phyloP scores from a whole-genome alignment of 2,797 vertebrate genomes.

The Cuculus canorus region DNA sequence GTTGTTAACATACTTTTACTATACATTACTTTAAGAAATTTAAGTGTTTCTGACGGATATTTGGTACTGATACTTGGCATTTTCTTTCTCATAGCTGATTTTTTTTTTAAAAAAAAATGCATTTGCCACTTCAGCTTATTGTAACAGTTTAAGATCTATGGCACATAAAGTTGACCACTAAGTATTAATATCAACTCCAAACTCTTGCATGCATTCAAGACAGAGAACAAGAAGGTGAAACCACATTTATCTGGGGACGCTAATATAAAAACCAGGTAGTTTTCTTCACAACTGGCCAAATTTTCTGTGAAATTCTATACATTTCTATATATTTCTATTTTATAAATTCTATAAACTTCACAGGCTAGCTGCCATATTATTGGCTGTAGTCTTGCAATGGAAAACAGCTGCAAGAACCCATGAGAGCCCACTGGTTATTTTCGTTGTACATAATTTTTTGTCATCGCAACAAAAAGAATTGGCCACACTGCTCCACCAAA shows the following conservation, averaged over 20 bases:
- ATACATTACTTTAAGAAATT: background rate
- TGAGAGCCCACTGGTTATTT: background rate
- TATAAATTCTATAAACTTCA: background rate
- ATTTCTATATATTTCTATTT: background rate
- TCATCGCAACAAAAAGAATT: background rate
- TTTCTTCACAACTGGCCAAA: background rate
- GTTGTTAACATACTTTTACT: background rate
- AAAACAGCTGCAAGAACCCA: slow-evolving; percentile 17
- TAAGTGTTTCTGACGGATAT: background rate
- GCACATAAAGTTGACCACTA: background rate
- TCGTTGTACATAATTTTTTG: background rate
- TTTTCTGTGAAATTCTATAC: background rate
- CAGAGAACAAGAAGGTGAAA: background rate
- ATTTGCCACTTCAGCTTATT: background rate
- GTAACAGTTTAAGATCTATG: background rate
- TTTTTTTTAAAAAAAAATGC: background rate
- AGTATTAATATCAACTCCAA: background rate
- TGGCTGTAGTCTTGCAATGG: background rate
- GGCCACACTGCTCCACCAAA: background rate
- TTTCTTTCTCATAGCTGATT: background rate
- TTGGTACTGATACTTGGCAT: background rate
- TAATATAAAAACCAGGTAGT: background rate
- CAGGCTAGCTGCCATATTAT: background rate
- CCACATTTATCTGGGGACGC: background rate
- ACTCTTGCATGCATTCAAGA: background rate